phyloP scores from a whole-genome alignment of 2,797 vertebrate species.

The Emydoidea blandingii region DNA sequence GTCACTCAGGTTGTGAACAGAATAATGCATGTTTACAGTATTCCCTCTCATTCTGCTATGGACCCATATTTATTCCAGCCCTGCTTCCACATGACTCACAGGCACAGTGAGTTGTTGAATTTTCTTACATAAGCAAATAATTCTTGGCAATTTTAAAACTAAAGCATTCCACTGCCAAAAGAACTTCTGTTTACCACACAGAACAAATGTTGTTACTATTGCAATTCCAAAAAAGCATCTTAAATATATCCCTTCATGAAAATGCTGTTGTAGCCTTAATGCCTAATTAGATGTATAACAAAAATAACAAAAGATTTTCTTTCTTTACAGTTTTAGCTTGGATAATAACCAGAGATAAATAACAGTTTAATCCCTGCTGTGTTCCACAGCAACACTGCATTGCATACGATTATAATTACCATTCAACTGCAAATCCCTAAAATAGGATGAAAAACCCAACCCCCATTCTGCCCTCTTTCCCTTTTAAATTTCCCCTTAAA shows the following conservation, averaged over 20 bases:
- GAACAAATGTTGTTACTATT: slow-evolving; percentile 79
- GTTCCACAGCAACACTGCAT: slow-evolving; percentile 40
- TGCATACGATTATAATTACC: slow-evolving; percentile 37
- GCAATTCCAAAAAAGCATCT: slow-evolving; percentile 71
- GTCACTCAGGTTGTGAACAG: slow-evolving; percentile 33
- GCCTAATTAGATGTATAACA: slow-evolving; percentile 74
- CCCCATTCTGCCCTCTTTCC: not conserved
- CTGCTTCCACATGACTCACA: slow-evolving; percentile 57
- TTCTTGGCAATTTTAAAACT: slow-evolving; percentile 79
- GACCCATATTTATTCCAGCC: slow-evolving; percentile 42
- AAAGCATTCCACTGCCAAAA: slow-evolving; percentile 77
- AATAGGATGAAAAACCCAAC: not conserved
- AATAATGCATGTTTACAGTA: slow-evolving; percentile 37
- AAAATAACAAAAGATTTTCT: slow-evolving; percentile 56
- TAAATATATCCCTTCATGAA: slow-evolving; percentile 77
- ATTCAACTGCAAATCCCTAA: not conserved
- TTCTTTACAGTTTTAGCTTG: slow-evolving; percentile 68
- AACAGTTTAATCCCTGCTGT: slow-evolving; percentile 67
- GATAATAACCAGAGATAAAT: slow-evolving; percentile 73
- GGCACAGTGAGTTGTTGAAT: slow-evolving; percentile 59
- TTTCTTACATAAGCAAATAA: slow-evolving; percentile 79
- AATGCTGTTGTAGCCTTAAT: slow-evolving; percentile 61
- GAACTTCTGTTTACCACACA: slow-evolving; percentile 77
- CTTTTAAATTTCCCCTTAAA: not conserved
- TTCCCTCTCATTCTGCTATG: slow-evolving; percentile 35